These are phyloP conservation scores for Aspidapion aeneum DNA, from an alignment of 2,888 invertebrate species.

Conservation along the genomic window DNA sequence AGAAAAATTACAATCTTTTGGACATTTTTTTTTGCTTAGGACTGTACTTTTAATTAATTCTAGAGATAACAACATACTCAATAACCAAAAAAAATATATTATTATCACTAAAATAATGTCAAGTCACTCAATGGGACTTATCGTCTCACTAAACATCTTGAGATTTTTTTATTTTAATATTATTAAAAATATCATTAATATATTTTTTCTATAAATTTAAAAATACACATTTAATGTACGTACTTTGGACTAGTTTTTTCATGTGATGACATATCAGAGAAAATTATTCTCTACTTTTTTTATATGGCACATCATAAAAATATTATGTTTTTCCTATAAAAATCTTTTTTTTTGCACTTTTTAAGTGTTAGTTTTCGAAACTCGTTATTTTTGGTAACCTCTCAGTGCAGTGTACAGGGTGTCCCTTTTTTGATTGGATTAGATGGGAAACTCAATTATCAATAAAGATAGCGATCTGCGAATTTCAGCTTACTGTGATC, in stretches of 20 bases:
- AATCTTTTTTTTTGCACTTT: not conserved
- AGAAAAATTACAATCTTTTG: not conserved
- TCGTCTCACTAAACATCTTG: not conserved
- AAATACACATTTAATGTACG: not conserved
- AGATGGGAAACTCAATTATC: too few relatives aligned
- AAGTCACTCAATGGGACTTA: not conserved
- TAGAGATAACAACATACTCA: not conserved
- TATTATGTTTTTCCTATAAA: not conserved
- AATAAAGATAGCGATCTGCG: too few relatives aligned
- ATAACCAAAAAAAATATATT: too few relatives aligned
- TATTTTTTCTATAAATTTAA: slow-evolving; percentile 30
- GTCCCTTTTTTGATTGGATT: too few relatives aligned
- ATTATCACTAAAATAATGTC: not conserved
- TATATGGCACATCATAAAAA: not conserved
- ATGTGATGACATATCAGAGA: not conserved
- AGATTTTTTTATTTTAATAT: slow-evolving; percentile 54
- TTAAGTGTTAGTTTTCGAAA: too few relatives aligned
- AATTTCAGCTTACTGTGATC: too few relatives aligned
- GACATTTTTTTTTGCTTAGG: not conserved
- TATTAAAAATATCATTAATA: slow-evolving; percentile 64
- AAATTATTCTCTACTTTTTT: too few relatives aligned
- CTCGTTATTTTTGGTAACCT: too few relatives aligned
- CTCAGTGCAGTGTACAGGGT: too few relatives aligned
- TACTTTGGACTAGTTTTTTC: not conserved
- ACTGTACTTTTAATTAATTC: not conserved